Percentiles rank a stretch among this genome's conserved stretches.
Evolutionary conservation across 2,797 vertebrate species (phyloP).

Genomic region (Lutjanus campechanus): DNA sequence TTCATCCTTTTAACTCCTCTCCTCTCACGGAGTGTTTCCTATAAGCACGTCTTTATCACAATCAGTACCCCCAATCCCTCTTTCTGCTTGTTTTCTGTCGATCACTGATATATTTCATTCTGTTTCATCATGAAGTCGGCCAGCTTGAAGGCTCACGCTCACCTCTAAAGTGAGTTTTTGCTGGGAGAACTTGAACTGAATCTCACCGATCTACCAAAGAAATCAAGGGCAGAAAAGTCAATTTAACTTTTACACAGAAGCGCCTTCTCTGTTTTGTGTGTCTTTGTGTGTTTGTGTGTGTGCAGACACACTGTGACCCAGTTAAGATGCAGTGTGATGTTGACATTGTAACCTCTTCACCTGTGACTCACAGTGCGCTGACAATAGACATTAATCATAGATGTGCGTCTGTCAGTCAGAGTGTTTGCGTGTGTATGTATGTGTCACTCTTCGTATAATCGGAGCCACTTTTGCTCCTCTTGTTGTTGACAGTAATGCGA

Average conservation of each 20-base stretch:
- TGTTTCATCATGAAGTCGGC: constrained; percentile 70
- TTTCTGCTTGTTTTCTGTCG: constrained; percentile 45
- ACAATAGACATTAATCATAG: constrained; percentile 51
- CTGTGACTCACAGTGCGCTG: constrained; percentile 46
- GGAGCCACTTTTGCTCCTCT: constrained; percentile 21
- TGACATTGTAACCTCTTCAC: constrained; percentile 65
- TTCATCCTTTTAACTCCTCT: constrained; percentile 31
- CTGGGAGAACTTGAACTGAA: constrained; percentile 6
- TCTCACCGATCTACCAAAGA: constrained; percentile 26
- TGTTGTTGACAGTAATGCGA: constrained; percentile 63
- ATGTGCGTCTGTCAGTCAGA: constrained; percentile 32
- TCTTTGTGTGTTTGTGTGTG: constrained; percentile 15
- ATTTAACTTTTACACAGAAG: constrained; percentile 23
- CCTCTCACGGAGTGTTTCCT: constrained; percentile 7
- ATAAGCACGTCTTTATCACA: constrained; percentile 47
- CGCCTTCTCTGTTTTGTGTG: neutral
- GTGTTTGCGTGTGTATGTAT: constrained; percentile 18
- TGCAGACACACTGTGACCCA: constrained; percentile 53
- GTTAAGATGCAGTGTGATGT: constrained; percentile 42
- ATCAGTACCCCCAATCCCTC: constrained; percentile 13
- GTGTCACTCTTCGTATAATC: constrained; percentile 48
- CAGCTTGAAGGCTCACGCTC: constrained; percentile 37
- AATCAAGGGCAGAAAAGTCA: constrained; percentile 41
- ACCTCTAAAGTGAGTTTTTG: constrained; percentile 34
- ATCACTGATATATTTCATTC: constrained; percentile 73